Evolutionary conservation across 2,888 invertebrate species (phyloP).

Genomic region (Periphyllus acericola): DNA sequence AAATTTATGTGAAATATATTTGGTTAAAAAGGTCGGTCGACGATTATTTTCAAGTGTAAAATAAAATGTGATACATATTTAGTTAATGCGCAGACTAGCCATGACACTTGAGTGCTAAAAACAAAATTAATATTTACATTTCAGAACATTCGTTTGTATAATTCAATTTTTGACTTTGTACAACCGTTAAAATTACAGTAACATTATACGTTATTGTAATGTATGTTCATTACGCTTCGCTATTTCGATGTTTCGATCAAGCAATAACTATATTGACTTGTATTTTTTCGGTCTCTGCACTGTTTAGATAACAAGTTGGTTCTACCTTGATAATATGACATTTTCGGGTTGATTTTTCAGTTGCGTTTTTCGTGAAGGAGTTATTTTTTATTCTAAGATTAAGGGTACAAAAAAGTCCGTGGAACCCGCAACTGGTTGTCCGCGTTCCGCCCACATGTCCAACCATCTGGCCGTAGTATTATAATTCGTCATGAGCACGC

Average conservation of each 20-base stretch:
- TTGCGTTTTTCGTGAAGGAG: not conserved
- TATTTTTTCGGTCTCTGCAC: not conserved
- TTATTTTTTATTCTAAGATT: not conserved
- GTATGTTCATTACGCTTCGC: no score
- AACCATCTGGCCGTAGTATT: slow-evolving; percentile 31
- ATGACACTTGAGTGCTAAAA: no score
- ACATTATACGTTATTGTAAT: no score
- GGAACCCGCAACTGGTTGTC: not conserved
- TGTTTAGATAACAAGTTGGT: not conserved
- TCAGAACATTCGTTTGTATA: no score
- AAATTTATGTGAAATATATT: not conserved
- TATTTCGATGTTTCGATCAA: no score
- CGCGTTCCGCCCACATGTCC: not conserved
- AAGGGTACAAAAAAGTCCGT: not conserved
- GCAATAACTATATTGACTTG: no score
- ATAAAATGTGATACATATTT: not conserved
- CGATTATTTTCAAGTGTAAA: not conserved
- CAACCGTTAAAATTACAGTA: no score
- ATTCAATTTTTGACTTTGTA: no score
- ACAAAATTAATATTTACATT: no score
- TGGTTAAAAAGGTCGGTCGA: not conserved
- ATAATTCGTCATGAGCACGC: slow-evolving; percentile 37
- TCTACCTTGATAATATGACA: not conserved
- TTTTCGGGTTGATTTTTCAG: not conserved
- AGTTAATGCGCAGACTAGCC: not conserved